phyloP scores from a whole-genome alignment of 2,888 invertebrate genomes.

The Aplocera efformata region DNA sequence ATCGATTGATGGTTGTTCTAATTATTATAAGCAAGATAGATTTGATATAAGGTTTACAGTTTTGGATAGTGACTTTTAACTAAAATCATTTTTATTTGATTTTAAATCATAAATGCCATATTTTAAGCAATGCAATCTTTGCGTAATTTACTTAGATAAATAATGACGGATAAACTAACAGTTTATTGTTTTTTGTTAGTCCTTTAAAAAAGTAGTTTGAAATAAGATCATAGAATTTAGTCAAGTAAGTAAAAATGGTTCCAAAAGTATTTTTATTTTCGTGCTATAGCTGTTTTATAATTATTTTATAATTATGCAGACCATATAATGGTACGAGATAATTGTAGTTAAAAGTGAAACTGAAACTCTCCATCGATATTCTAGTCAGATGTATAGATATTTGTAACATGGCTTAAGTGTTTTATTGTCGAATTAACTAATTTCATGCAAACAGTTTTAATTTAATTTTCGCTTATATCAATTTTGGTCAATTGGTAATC shows the following conservation, averaged over 20 bases:
- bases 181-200: slow-evolving; percentile 7
- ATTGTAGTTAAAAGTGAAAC: slow-evolving; percentile 12
- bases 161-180: not conserved
- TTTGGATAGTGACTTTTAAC: slow-evolving; percentile 1
- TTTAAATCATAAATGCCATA: slow-evolving; percentile 1
- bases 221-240: slow-evolving; percentile 21
- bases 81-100: not conserved
- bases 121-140: not conserved
- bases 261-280: no score
- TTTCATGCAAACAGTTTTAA: no score
- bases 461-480: no score
- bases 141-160: not conserved
- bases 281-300: no score
- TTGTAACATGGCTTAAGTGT: no score
- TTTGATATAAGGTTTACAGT: slow-evolving; percentile 2
- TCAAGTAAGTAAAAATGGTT: slow-evolving; percentile 9
- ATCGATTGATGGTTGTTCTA: slow-evolving; percentile 8
- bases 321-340: not conserved
- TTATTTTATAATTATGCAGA: no score
- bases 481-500: not conserved
- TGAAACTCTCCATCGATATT: slow-evolving; percentile 42
- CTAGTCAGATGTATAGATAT: slow-evolving; percentile 58
- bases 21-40: slow-evolving; percentile 3
- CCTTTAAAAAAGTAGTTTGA: slow-evolving; percentile 24
- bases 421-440: no score